A percentile compares a stretch with the other conserved stretches of the same genome.
Conservation (phyloP, 2,888 invertebrate genomes). For the Hemicrepidius hirtus region DNA sequence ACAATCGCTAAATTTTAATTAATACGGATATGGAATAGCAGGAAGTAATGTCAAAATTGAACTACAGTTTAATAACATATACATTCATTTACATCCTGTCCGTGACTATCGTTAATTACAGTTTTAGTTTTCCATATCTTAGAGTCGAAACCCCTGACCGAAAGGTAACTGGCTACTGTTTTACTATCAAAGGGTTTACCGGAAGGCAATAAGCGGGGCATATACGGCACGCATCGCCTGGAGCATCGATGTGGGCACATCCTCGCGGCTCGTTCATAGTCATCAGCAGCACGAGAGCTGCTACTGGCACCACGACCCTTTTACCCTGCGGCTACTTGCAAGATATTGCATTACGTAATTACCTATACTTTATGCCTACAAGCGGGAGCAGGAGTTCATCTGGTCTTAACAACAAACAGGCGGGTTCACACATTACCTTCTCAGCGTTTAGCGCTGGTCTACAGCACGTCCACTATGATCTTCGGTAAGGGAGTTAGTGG, state of each 20-base stretch:
- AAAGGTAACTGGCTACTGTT: background rate
- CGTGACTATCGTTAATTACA: conserved; percentile 1
- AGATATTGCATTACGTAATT: conserved; percentile 56
- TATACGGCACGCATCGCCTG: conserved; percentile 65
- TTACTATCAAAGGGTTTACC: conserved; percentile 56
- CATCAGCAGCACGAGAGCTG: conserved; percentile 62
- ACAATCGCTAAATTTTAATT: conserved; percentile 19
- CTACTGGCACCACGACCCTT: conserved; percentile 62
- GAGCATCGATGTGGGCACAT: conserved; percentile 58
- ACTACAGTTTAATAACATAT: background rate
- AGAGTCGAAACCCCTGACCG: background rate
- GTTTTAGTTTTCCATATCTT: background rate
- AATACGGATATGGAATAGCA: background rate
- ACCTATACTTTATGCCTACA: conserved; percentile 50
- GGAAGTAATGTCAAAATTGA: conserved; percentile 10
- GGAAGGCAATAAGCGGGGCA: conserved; percentile 63
- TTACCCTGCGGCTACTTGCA: conserved; percentile 55
- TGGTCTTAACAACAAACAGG: conserved; percentile 48
- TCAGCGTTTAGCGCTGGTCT: background rate
- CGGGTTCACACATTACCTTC: conserved; percentile 45
- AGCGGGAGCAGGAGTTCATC: conserved; percentile 46
- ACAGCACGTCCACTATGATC: background rate
- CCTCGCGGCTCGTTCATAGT: conserved; percentile 61
- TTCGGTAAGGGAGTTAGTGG: conserved; percentile 1
- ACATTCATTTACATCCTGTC: conserved; percentile 17